Evolutionary conservation across 1,140 invertebrate species (phyloP), one percentile per base, ranked within the genome.

Genomic region (Ceratosolen solmsi): DNA sequence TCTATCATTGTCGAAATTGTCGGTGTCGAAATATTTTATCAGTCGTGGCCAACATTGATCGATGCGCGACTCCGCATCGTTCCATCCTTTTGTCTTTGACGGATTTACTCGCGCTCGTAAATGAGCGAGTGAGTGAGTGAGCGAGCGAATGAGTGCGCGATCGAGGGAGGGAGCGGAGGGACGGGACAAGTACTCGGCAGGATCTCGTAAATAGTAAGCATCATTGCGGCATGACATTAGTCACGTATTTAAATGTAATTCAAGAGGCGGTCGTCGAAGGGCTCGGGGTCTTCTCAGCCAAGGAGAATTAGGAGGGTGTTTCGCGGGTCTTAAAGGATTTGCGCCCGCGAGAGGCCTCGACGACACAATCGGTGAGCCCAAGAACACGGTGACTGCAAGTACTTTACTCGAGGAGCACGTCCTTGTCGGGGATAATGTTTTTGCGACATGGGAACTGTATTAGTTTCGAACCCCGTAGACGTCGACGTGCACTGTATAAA

Each of bases 241-340:
- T 85, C 87, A 87, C 77, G 80, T 82, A 80, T 83, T 87, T 86
- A 86, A 87, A 87, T 84, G 86, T 86, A 86, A 83, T 84, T 86
- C 80, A 77, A 79, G 25, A 68, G 60, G 82, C 41, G 77, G 79
- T 74, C 60, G 76, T 72, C 73, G 82, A 38, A 25, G 74, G 72
- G 71, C 49, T 36, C 51, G 54, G 46, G n/a, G 0, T 49, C 25
- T 33, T 75, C 79, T 76, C 71, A 68, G 72, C 72, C 58, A 56
- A 77, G 56, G 68, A 79, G 84, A 82, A 84, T 84, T 83, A 83
- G 70, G 81, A 73, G 81, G 56, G 78, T 68, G 74, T 84, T 58
- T 79, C 56, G 79, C 63, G 46, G 60, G 75, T 78, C 76, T 76
- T 74, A 82, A 72, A 82, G 75, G 81, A 72, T 82, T 82, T 82